phyloP scores from a whole-genome alignment of 2,888 invertebrate species.

The Agelastica alni region DNA sequence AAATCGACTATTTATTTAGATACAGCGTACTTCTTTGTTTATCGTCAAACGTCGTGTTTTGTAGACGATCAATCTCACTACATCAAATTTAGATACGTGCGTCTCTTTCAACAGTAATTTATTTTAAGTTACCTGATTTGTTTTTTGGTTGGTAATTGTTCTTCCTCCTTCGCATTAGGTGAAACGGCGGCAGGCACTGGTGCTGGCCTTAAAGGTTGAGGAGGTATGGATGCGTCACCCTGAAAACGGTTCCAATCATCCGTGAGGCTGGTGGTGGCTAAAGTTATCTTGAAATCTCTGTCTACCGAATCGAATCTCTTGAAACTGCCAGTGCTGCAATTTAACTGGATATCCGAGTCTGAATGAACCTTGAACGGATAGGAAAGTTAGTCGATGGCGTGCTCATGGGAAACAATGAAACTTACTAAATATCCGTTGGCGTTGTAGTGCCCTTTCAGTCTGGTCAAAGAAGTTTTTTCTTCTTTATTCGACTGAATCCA shows the following conservation, averaged over 20 bases:
- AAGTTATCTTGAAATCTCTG: slow-evolving; percentile 59
- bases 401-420: too few species aligned
- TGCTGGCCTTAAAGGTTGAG: slow-evolving; percentile 68
- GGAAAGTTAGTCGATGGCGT: too few species aligned
- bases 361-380: slow-evolving; percentile 62
- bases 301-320: slow-evolving; percentile 69
- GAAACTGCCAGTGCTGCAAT: slow-evolving; percentile 66
- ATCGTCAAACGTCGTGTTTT: too few species aligned
- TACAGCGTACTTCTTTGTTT: too few species aligned
- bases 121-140: slow-evolving; percentile 24
- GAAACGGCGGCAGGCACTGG: slow-evolving; percentile 52
- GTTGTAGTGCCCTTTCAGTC: slow-evolving; percentile 63
- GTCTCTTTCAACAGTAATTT: too few species aligned
- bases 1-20: too few species aligned
- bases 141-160: slow-evolving; percentile 19
- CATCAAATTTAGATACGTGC: too few species aligned
- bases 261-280: slow-evolving; percentile 55
- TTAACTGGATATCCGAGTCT: slow-evolving; percentile 66
- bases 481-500: slow-evolving; percentile 61
- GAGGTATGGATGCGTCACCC: slow-evolving; percentile 60
- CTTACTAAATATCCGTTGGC: slow-evolving; percentile 71
- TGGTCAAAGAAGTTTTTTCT: slow-evolving; percentile 61
- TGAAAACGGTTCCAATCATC: slow-evolving; percentile 43
- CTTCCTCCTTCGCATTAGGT: slow-evolving; percentile 22
- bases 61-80: too few species aligned